A percentile compares a stretch with the other conserved stretches of the same genome.
Evolutionary conservation across 2,797 vertebrate species (phyloP).

Genomic region (Tachyglossus aculeatus): DNA sequence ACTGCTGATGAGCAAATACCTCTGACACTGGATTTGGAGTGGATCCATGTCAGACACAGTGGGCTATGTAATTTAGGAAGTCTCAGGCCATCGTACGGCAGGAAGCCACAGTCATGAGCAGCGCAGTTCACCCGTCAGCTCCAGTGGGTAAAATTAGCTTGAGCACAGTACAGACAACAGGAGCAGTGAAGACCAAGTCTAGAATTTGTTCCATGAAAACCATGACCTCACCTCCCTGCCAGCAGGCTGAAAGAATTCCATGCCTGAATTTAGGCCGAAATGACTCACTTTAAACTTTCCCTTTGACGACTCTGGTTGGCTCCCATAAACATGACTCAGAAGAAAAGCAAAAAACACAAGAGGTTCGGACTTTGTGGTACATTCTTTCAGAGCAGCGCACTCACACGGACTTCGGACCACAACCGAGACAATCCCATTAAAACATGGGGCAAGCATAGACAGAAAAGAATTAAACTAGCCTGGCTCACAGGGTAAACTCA

Average conservation of each 20-base stretch:
- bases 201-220: not conserved
- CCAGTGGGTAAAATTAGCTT: slow-evolving; percentile 44
- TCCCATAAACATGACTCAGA: slow-evolving; percentile 6
- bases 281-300: slow-evolving; percentile 13
- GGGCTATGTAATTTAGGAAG: slow-evolving; percentile 21
- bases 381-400: not conserved
- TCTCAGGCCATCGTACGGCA: slow-evolving; percentile 40
- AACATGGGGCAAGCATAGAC: too few species aligned
- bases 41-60: slow-evolving; percentile 12
- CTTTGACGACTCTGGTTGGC: slow-evolving; percentile 42
- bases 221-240: fast-evolving
- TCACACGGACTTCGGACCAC: not conserved
- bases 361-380: not conserved
- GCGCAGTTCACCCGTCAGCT: slow-evolving; percentile 14
- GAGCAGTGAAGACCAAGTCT: too few species aligned
- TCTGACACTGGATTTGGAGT: not conserved
- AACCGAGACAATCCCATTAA: too few species aligned
- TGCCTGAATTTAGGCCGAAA: not conserved
- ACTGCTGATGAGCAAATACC: too few species aligned
- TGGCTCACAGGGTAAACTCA: too few species aligned
- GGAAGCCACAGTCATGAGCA: slow-evolving; percentile 31
- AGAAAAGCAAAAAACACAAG: slow-evolving; percentile 31
- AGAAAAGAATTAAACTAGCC: too few species aligned
- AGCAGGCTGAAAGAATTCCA: not conserved
- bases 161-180: slow-evolving; percentile 11